phyloP scores from a whole-genome alignment of 2,888 invertebrate genomes.

The Euplagia quadripunctaria region DNA sequence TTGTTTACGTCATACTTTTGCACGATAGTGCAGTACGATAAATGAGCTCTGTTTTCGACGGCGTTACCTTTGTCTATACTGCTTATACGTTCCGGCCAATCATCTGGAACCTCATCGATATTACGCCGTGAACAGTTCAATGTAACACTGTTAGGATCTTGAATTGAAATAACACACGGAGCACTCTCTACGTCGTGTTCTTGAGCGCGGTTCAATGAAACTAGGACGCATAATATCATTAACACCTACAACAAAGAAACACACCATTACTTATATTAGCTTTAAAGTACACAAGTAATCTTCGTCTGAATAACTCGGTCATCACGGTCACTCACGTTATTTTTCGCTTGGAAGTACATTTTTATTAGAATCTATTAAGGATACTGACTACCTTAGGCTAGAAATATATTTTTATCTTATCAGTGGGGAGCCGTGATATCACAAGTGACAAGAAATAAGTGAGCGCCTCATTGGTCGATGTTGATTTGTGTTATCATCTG shows the following conservation, averaged over 20 bases:
- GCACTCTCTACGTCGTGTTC: conserved; percentile 58
- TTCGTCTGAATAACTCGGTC: conserved; percentile 48
- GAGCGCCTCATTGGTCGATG: conserved; percentile 77
- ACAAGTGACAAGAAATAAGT: conserved; percentile 72
- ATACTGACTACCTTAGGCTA: conserved; percentile 77
- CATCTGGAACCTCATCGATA: conserved; percentile 67
- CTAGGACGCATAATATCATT: conserved; percentile 78
- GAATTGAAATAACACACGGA: conserved; percentile 72
- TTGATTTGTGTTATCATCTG: conserved; percentile 75
- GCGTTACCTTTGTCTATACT: conserved; percentile 74
- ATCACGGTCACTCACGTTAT: conserved; percentile 73
- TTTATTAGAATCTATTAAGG: conserved; percentile 72
- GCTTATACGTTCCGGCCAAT: conserved; percentile 74
- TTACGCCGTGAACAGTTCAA: conserved; percentile 80
- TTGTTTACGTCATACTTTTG: conserved; percentile 52
- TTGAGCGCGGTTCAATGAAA: conserved; percentile 65
- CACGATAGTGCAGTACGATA: conserved; percentile 50
- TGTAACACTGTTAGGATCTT: conserved; percentile 72
- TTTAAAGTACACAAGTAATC: conserved; percentile 54
- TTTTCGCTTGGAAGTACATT: conserved; percentile 72
- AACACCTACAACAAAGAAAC: conserved; percentile 84
- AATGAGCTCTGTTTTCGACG: conserved; percentile 36
- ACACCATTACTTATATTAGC: conserved; percentile 71
- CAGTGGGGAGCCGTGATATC: conserved; percentile 76
- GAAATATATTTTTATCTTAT: conserved; percentile 79